Evolutionary conservation across 1,140 invertebrate species (phyloP), one percentile per base, ranked within the genome.

Genomic region (Myzus persicae): DNA sequence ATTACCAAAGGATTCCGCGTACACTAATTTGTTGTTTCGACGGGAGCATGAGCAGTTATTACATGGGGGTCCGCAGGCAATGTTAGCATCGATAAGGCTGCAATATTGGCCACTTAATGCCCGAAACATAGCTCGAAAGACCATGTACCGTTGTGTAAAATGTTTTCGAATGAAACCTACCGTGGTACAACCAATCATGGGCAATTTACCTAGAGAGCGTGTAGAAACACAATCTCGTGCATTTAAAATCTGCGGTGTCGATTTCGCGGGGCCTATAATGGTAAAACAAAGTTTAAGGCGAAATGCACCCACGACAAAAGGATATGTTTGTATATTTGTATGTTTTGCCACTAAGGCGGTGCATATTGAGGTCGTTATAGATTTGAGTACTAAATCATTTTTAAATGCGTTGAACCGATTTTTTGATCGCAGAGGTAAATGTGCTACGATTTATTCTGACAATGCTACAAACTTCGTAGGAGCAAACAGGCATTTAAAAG

Each of bases 321-420:
- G 93, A 9, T 95, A 95, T 89, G 94, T 95, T 9, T 90, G 91
- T 40, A 40, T 95, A 1, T 95, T 95, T 91, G 93, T 95, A 6
- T 95, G 95, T 94, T 92, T 95, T 42, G 84, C 94, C 0, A 94
- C 94, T 0, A 94, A 94, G 44, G 95, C 95, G 2, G 93, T 95
- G 2, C 95, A 95, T 94, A 92, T 95, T 40, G 95, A 95, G 90
- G 92, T 95, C 2, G 94, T 95, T 0, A 89, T 40, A 44, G 94
- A 94, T 93, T 89, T 95, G 8, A 94, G 92, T 20, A 94, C 95
- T 7, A 94, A 94, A 18, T 93, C 82, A 38, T 95, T 95, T 93
- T 42, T 95, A 22, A 90, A 93, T 31, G 94, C 94, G 22, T 92
- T 95, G 5, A 93, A 93, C 59, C 46, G 94, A 36, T 95, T 95